Evolutionary conservation across 2,113 vertebrate genomes (phyloP), one percentile per base, ranked within the genome.

Genomic region (Brachypodius melanocephalos): DNA sequence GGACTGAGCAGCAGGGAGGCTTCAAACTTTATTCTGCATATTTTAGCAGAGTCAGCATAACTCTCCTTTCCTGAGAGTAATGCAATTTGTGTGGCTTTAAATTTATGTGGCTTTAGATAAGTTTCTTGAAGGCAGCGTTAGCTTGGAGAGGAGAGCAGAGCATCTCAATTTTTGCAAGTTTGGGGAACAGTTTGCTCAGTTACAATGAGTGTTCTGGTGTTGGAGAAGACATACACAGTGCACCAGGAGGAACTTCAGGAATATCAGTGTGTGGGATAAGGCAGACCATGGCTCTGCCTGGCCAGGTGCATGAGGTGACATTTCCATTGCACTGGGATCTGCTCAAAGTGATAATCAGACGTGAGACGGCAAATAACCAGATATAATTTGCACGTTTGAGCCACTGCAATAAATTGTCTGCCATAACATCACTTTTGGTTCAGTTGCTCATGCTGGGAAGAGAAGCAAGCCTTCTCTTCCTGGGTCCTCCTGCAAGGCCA

Each of bases 281-380:
- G 24, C 16, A 88, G 40, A 38, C 12, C 10, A 8, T 14, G 42
- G 34, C 20, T 86, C 32, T 88, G 48, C 61, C 43, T 79, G 42
- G 7, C 20, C 18, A 24, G 48, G 32, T 29, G 19, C 24, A 28
- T 12, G 48, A 68, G 15, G 4, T 72, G 49, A 48, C 42, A 22
- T 54, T 79, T 82, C 9, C 11, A 34, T 8, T 29, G 24, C 10
- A 1, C 5, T 69, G n/a, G 48, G 59, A 58, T n/a, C 48, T 62
- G 17, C 54, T 51, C 34, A 32, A 8, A 51, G 18, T 34, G 46
- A n/a, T 34, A 45, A 63, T 36, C 45, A 55, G 16, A 21, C 25
- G 13, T 14, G 11, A 67, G 38, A 28, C 2, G 0, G 0, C 40
- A 59, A 86, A 34, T 29, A 71, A 51, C 17, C 5, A 4, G 28